A percentile compares a stretch with the other conserved stretches of the same genome.
Evolutionary conservation across 2,888 invertebrate genomes (phyloP).

Genomic region (Neria commutata): DNA sequence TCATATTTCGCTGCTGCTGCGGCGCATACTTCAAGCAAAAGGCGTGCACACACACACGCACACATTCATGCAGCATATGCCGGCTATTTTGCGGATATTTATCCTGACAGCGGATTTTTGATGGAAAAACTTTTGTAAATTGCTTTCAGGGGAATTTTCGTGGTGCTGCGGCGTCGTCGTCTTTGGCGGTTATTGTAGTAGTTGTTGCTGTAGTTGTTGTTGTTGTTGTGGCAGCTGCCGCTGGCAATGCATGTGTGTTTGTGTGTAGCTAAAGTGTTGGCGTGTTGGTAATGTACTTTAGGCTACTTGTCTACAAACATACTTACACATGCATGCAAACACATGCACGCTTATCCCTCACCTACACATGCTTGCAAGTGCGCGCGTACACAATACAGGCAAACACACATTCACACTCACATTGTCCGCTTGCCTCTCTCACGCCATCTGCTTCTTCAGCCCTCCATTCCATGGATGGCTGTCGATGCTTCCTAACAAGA

Average conservation of each 20-base stretch:
- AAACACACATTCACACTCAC: too few species aligned
- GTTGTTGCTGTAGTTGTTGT: background rate
- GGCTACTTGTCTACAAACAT: background rate
- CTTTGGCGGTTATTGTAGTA: background rate
- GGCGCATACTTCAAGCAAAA: too few species aligned
- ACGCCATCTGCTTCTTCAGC: too few species aligned
- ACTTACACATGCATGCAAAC: too few species aligned
- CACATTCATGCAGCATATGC: background rate
- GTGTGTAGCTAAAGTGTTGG: background rate
- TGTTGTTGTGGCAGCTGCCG: too few species aligned
- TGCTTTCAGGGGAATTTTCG: slow-evolving; percentile 49
- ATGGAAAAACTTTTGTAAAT: slow-evolving; percentile 61
- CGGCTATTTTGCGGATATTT: slow-evolving; percentile 58
- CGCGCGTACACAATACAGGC: too few species aligned
- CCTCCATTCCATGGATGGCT: too few species aligned
- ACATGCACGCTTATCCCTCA: too few species aligned
- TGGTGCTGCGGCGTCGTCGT: too few species aligned
- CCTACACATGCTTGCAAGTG: too few species aligned
- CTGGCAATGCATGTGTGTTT: background rate
- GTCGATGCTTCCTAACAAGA: background rate
- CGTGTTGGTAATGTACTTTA: slow-evolving; percentile 1
- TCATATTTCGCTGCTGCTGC: slow-evolving; percentile 34
- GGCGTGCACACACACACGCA: background rate
- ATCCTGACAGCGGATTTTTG: slow-evolving; percentile 59
- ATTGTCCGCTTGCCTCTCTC: too few species aligned